Evolutionary conservation across 2,113 vertebrate species (phyloP).

Genomic region (Burhinus oedicnemus): DNA sequence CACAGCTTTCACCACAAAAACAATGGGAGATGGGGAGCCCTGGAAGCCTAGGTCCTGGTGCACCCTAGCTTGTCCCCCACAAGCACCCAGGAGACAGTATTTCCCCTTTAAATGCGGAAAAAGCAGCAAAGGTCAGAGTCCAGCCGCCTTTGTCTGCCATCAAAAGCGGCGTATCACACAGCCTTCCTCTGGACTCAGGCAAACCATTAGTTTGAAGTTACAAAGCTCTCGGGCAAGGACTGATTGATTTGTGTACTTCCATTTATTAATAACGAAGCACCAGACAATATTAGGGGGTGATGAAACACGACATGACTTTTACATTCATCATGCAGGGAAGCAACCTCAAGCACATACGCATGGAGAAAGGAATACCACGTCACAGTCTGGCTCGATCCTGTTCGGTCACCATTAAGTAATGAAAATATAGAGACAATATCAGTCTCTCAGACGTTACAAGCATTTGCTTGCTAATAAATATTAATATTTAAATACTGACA

Average conservation of each 20-base stretch:
- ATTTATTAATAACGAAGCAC: neutral
- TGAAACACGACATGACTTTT: fast-evolving
- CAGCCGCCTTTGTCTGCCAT: neutral
- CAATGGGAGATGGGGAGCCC: neutral
- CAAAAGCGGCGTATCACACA: neutral
- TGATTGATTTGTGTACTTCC: neutral
- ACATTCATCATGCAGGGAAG: neutral
- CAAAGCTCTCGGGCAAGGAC: neutral
- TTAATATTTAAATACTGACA: neutral
- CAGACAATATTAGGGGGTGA: neutral
- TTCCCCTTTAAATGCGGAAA: neutral
- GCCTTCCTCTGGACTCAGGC: fast-evolving
- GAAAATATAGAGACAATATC: fast-evolving
- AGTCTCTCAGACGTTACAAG: neutral
- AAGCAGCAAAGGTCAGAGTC: neutral
- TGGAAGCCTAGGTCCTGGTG: neutral
- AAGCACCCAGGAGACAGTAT: neutral
- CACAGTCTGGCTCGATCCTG: fast-evolving
- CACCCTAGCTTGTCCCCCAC: neutral
- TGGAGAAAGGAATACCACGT: neutral
- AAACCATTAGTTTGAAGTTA: neutral
- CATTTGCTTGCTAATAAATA: neutral
- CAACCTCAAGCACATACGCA: fast-evolving
- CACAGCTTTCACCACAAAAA: neutral
- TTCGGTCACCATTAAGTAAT: fast-evolving